Base-by-base conservation (phyloP, 2,888 invertebrate genomes). In the Hipparchia semele region DNA sequence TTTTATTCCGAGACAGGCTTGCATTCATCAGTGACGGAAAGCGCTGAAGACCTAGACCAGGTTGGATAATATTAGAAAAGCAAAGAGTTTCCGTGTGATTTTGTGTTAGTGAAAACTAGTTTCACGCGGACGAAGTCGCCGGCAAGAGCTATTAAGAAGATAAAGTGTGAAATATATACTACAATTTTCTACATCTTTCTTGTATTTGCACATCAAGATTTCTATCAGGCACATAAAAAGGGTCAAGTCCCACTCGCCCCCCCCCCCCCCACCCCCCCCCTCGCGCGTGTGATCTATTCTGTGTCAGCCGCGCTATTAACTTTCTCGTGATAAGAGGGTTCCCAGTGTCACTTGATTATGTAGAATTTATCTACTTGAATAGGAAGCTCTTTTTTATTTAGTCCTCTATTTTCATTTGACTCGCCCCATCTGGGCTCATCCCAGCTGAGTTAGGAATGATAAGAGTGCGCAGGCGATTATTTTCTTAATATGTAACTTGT, bases 321-420 rank as follows among this genome's bases (percentile, higher is more conserved):
- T 64, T 23, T 23, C 58, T 58, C 49, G 58, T 23, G 64, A 64
- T 64, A 64, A 64, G 51, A 51, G 64, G 6, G 51, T 13, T 49
- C 64, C 23, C 49, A 5, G 46, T 51, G 23, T 64, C 64, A 49
- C 62, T 49, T 62, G 49, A 64, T 64, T 51, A 64, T 64, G 6
- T 64, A 51, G 23, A 51, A 64, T 51, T 64, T 64, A 64, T 64
- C 64, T 51, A 10, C 5, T 49, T 33, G 64, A 64, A 64, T 33
- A n/a, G 23, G 51, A 46, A 12, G 46, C 46, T 8, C 13, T 64
- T 64, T 51, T 64, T 51, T 23, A 64, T 62, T 62, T 39, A 1
- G 64, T 13, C 23, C 51, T 51, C 46, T 61, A 46, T 13, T 6
- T 39, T 12, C 58, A 2, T 58, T 58, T 58, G 58, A 58, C 58